Conservation (phyloP, 2,113 vertebrate species). For the Nothocercus nigrocapillus region DNA sequence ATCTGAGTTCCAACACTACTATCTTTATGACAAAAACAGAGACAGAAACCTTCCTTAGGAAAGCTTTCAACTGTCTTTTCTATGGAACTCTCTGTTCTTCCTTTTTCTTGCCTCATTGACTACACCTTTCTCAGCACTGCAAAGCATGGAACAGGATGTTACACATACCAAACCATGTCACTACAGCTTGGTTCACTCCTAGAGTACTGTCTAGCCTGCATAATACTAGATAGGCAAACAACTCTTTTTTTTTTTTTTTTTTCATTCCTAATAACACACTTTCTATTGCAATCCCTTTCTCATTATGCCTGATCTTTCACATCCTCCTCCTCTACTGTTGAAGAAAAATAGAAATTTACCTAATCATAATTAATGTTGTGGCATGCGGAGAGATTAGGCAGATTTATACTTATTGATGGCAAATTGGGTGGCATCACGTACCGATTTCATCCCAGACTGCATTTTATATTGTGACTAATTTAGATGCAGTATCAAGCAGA, state of each 20-base stretch:
- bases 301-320: not conserved
- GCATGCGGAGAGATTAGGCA: not conserved
- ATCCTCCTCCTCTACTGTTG: not conserved
- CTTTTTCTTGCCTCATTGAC: not conserved
- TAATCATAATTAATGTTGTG: not conserved
- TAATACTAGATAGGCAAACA: not conserved
- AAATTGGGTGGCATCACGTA: not conserved
- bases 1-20: not conserved
- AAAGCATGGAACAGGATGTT: not conserved
- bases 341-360: not conserved
- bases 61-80: not conserved
- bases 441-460: not conserved
- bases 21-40: not conserved
- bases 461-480: not conserved
- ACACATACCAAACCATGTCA: not conserved
- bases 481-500: not conserved
- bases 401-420: not conserved
- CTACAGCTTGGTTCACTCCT: too few species aligned
- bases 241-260: not conserved
- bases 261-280: not conserved
- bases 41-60: not conserved
- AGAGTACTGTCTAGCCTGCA: not conserved
- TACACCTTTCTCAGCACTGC: not conserved
- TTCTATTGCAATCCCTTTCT: not conserved
- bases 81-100: not conserved